Evolutionary conservation across 2,888 invertebrate genomes (phyloP), one percentile per base, ranked within the genome.

Genomic region (Strigamia maritima): DNA sequence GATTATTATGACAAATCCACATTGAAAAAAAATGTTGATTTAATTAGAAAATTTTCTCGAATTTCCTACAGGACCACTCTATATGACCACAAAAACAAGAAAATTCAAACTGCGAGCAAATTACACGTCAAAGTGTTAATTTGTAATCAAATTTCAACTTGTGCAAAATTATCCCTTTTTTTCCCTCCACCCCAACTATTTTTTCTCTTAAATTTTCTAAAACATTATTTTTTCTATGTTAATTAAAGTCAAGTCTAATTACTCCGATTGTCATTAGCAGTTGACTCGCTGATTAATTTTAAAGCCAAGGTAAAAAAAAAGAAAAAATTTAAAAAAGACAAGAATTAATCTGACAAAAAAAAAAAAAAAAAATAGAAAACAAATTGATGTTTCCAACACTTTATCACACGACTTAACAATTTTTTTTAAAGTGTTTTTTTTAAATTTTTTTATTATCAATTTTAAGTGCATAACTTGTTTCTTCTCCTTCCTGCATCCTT

Each of bases 71-170:
- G 31, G 40, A 75, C n/a, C 54, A 19, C 14, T n/a, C 44, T 44
- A 35, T 10, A 44, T 12, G 44, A 44, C 44, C 44, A 44, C 44
- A n/a, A 75, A 75, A 75, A 75, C 3, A 6, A 3, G 24, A 1
- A 2, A 75, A 75, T 35, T 14, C 19, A 40, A 75, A 49, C 24
- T 49, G 77, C 35, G 31, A 40, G 44, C 44, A 77, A 70, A 77
- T 77, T 77, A 77, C 38, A 77, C 26, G 77, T 77, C 77, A 77
- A 77, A 77, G 54, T 49, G 77, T 77, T 77, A 77, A 77, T 77
- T 77, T 77, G 24, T 28, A 77, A 77, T 77, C 77, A 77, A 38
- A 28, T 44, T 77, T 77, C 40, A 76, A 76, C 35, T 31, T 10
- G 12, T 76, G 44, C 77, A 38, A 77, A 35, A 38, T 49, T 49